These are phyloP conservation scores for Sminthurides aquaticus DNA, from an alignment of 2,888 invertebrate species.

Conservation along the genomic window DNA sequence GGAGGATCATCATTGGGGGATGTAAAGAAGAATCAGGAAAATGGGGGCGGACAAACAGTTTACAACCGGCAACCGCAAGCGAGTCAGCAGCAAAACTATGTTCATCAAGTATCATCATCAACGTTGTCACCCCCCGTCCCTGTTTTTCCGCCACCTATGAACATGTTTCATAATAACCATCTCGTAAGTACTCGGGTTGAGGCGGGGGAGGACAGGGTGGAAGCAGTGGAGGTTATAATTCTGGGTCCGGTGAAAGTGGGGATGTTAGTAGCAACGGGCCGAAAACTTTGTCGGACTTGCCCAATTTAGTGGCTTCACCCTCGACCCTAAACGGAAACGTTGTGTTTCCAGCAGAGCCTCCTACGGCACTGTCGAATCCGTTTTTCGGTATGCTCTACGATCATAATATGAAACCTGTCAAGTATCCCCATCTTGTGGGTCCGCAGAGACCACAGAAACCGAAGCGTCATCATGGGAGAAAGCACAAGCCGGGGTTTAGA, in stretches of 20 bases:
- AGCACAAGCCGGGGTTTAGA: not conserved
- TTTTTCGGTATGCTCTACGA: constrained; percentile 14
- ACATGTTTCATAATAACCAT: too few species aligned
- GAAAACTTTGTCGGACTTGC: constrained; percentile 8
- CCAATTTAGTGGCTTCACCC: constrained; percentile 12
- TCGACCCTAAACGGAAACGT: constrained; percentile 10
- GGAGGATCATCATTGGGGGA: too few species aligned
- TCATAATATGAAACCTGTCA: constrained; percentile 3
- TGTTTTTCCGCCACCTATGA: too few species aligned
- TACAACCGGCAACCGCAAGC: too few species aligned
- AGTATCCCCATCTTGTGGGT: not conserved
- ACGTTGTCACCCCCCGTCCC: too few species aligned
- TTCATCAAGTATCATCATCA: too few species aligned
- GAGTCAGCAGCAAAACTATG: too few species aligned
- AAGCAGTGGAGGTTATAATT: too few species aligned
- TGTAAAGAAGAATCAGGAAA: too few species aligned
- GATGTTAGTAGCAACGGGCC: not conserved
- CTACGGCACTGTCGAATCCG: constrained; percentile 17
- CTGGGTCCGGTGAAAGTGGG: not conserved
- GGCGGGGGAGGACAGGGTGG: not conserved
- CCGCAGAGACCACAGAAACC: not conserved
- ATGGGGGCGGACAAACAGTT: too few species aligned
- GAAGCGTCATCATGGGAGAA: not conserved
- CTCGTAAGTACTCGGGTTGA: too few species aligned
- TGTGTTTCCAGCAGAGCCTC: constrained; percentile 10